Conservation (phyloP, 2,888 invertebrate species). For the Tetropium fuscum region DNA sequence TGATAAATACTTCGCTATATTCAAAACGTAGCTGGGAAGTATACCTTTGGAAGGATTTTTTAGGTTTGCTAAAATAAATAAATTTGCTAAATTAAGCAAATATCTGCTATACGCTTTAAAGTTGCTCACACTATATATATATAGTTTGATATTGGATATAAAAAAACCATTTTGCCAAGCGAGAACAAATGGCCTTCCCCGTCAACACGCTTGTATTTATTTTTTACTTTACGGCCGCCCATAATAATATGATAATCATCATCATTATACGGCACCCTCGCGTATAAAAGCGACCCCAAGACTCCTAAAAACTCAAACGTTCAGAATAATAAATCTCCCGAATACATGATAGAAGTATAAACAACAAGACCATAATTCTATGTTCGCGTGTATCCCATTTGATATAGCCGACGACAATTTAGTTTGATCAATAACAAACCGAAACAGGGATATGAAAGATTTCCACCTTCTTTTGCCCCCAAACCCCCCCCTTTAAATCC, state of each 20-base stretch:
- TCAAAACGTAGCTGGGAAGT: too few species aligned
- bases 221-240: background rate
- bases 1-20: too few species aligned
- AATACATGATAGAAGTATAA: conserved; percentile 29
- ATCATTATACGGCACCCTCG: conserved; percentile 21
- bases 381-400: conserved; percentile 42
- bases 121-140: too few species aligned
- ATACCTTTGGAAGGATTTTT: too few species aligned
- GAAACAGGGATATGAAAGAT: conserved; percentile 35
- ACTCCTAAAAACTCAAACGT: conserved; percentile 33
- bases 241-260: conserved; percentile 6
- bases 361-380: conserved; percentile 39
- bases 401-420: conserved; percentile 49
- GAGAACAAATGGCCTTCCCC: too few species aligned
- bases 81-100: too few species aligned
- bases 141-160: too few species aligned
- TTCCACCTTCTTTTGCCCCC: conserved; percentile 20
- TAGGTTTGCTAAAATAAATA: too few species aligned
- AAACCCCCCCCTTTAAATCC: conserved; percentile 2
- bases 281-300: conserved; percentile 13
- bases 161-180: too few species aligned
- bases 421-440: conserved; percentile 48
- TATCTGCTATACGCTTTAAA: too few species aligned
- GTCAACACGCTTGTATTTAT: too few species aligned
- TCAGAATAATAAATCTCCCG: conserved; percentile 37